phyloP scores from a whole-genome alignment of 2,113 vertebrate genomes.

The Fulica atra region DNA sequence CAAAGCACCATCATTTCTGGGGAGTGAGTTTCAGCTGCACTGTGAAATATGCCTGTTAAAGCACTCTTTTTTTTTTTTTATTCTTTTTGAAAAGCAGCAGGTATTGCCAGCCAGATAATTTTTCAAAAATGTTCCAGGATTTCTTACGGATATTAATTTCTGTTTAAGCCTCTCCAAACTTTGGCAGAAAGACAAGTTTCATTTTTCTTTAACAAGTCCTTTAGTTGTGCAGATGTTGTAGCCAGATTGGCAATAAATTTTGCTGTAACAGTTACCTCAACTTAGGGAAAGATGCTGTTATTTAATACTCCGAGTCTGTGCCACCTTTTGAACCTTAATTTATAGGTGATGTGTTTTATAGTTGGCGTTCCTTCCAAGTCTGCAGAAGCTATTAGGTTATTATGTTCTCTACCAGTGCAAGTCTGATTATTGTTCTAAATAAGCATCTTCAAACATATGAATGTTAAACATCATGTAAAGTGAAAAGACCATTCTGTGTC shows the following conservation, averaged over 20 bases:
- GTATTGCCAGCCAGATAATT: conserved; percentile 30
- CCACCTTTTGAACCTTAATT: conserved; percentile 53
- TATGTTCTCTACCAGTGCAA: background rate
- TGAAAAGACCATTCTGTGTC: background rate
- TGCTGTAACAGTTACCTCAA: conserved; percentile 34
- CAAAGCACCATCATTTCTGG: background rate
- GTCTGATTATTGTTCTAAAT: background rate
- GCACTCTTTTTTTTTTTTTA: background rate
- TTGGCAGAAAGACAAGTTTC: conserved; percentile 65
- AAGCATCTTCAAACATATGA: background rate
- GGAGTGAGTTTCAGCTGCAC: background rate
- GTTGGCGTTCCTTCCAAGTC: background rate
- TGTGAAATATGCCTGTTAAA: conserved; percentile 31
- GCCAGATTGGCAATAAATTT: conserved; percentile 70
- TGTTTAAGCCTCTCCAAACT: conserved; percentile 50
- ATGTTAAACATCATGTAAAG: background rate
- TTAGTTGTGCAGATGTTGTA: conserved; percentile 64
- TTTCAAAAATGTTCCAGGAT: conserved; percentile 35
- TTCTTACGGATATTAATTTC: conserved; percentile 60
- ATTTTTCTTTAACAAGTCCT: conserved; percentile 68
- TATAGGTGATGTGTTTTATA: conserved; percentile 20
- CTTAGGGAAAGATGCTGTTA: conserved; percentile 21
- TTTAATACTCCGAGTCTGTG: conserved; percentile 39
- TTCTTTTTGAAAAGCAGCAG: conserved; percentile 11
- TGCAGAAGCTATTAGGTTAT: background rate